Evolutionary conservation across 2,113 vertebrate genomes (phyloP).

Genomic region (Protobothrops flavoviridis): DNA sequence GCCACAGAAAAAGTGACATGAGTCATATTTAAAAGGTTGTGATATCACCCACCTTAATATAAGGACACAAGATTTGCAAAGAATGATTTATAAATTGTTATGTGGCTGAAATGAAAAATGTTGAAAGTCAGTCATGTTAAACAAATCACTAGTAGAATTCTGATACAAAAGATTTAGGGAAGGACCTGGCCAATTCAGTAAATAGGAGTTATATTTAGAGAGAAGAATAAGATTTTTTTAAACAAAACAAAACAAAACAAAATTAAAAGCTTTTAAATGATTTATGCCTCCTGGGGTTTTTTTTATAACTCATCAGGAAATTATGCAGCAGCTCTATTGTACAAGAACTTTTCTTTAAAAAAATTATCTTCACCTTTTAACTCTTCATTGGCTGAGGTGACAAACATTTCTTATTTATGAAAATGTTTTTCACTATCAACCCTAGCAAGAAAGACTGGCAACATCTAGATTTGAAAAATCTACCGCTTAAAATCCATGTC

Average conservation of each 20-base stretch:
- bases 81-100: neutral
- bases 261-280: neutral
- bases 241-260: neutral
- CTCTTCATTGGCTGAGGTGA: neutral
- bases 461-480: neutral
- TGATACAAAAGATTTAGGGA: neutral
- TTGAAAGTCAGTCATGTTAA: neutral
- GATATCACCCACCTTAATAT: neutral
- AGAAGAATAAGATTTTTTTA: neutral
- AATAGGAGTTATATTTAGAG: neutral
- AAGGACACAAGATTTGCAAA: neutral
- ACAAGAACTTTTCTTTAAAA: neutral
- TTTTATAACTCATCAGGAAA: neutral
- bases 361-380: neutral
- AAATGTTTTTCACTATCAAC: neutral
- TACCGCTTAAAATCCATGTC: neutral
- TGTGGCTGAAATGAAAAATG: neutral
- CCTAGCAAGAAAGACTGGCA: neutral
- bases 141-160: neutral
- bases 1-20: neutral
- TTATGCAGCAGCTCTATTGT: neutral
- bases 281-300: neutral
- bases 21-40: neutral
- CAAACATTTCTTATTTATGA: neutral
- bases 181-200: neutral